These are phyloP conservation scores for Athrips mouffetella DNA, from an alignment of 2,888 invertebrate genomes.

Conservation along the genomic window DNA sequence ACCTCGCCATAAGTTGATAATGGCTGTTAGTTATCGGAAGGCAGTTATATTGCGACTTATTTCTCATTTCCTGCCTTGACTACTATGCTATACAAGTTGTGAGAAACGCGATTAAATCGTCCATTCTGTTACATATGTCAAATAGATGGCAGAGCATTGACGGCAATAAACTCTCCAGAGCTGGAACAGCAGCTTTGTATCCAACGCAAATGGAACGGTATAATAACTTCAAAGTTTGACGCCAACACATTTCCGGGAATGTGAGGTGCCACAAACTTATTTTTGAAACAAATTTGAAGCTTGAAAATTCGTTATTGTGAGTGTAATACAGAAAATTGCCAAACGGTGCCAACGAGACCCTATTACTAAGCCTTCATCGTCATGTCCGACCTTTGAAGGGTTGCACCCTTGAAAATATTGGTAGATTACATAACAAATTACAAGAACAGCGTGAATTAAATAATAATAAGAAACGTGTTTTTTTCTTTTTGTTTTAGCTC, in stretches of 20 bases:
- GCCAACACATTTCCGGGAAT: background rate
- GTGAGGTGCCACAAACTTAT: constrained; percentile 3
- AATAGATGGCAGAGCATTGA: background rate
- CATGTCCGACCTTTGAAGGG: too few relatives aligned
- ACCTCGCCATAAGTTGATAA: background rate
- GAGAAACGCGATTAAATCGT: background rate
- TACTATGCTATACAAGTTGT: background rate
- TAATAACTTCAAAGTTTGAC: constrained; percentile 9
- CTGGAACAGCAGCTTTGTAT: background rate
- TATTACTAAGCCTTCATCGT: too few relatives aligned
- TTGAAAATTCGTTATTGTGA: background rate
- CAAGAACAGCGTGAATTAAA: too few relatives aligned
- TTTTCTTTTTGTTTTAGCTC: too few relatives aligned
- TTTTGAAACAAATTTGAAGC: background rate
- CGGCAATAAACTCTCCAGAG: background rate
- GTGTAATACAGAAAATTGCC: background rate
- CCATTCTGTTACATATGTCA: background rate
- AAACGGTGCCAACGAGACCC: background rate
- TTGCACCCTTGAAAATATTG: too few relatives aligned
- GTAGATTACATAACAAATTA: too few relatives aligned
- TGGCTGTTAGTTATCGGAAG: background rate
- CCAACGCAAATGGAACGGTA: constrained; percentile 7
- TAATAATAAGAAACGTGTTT: too few relatives aligned
- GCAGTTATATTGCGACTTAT: constrained; percentile 1
- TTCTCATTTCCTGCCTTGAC: background rate